Percentiles rank a stretch among this genome's conserved stretches.
phyloP scores from a whole-genome alignment of 2,888 invertebrate genomes.

The Hydrotaea diabolus region DNA sequence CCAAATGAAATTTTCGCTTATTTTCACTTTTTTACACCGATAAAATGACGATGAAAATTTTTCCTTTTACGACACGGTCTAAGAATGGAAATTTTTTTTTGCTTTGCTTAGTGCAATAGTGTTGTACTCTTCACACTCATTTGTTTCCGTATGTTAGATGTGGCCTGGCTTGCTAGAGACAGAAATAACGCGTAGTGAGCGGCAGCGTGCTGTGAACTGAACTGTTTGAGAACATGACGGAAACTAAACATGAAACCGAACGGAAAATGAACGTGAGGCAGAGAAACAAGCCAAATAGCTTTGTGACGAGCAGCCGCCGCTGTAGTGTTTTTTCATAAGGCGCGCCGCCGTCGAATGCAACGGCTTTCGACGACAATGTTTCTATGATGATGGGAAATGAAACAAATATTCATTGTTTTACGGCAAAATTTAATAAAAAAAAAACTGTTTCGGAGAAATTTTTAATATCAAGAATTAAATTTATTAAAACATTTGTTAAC shows the following conservation, averaged over 20 bases:
- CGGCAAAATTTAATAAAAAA: too few relatives aligned
- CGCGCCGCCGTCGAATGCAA: too few relatives aligned
- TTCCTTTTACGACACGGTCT: slow-evolving; percentile 56
- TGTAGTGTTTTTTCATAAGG: too few relatives aligned
- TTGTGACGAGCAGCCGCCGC: too few relatives aligned
- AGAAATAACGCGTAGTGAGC: slow-evolving; percentile 50
- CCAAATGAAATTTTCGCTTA: slow-evolving; percentile 54
- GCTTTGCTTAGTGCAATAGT: slow-evolving; percentile 46
- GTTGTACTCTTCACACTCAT: slow-evolving; percentile 66
- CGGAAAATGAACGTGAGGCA: slow-evolving; percentile 62
- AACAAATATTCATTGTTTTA: too few relatives aligned
- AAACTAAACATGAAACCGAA: too few relatives aligned
- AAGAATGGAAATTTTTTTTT: slow-evolving; percentile 64
- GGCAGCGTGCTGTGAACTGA: slow-evolving; percentile 70
- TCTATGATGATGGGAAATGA: too few relatives aligned
- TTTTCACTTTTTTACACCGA: slow-evolving; percentile 61
- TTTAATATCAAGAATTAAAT: too few relatives aligned
- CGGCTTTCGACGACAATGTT: too few relatives aligned
- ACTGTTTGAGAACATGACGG: slow-evolving; percentile 58
- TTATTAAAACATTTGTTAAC: too few relatives aligned
- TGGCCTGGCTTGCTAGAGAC: slow-evolving; percentile 49
- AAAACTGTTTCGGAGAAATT: too few relatives aligned
- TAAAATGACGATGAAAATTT: slow-evolving; percentile 67
- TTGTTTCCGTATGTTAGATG: slow-evolving; percentile 63
- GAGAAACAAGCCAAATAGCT: slow-evolving; percentile 43